phyloP scores from a whole-genome alignment of 2,888 invertebrate species.

The Amorpha juglandis region DNA sequence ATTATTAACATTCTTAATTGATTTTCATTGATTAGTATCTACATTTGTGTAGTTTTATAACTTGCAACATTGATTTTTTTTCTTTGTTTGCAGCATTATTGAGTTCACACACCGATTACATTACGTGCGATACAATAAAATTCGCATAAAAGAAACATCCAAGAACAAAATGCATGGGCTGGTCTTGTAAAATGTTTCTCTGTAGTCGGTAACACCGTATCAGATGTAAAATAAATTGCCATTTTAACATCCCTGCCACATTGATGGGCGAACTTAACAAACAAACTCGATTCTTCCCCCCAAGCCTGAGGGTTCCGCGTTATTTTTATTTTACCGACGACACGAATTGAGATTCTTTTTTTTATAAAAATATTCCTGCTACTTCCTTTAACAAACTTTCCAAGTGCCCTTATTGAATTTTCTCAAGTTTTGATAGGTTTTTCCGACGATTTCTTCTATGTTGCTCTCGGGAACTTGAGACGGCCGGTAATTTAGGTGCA shows the following conservation, averaged over 20 bases:
- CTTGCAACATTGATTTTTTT: not conserved
- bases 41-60: not conserved
- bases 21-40: no score
- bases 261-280: constrained; percentile 55
- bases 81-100: not conserved
- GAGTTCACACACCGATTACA: not conserved
- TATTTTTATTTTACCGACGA: constrained; percentile 73
- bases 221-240: constrained; percentile 38
- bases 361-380: constrained; percentile 76
- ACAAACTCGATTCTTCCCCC: constrained; percentile 60
- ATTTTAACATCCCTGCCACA: constrained; percentile 45
- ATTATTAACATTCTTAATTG: no score
- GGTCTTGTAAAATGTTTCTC: not conserved
- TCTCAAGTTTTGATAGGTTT: constrained; percentile 84
- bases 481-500: constrained; percentile 69
- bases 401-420: constrained; percentile 83
- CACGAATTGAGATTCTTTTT: constrained; percentile 74
- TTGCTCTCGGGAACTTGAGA: constrained; percentile 66
- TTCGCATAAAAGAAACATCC: not conserved
- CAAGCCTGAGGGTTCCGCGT: constrained; percentile 54
- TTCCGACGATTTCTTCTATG: constrained; percentile 76
- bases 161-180: not conserved
- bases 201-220: not conserved
- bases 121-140: not conserved
- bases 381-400: constrained; percentile 80